Percentiles rank a stretch among this genome's conserved stretches.
phyloP scores from a whole-genome alignment of 2,797 vertebrate species.

The Dicrostonyx torquatus region DNA sequence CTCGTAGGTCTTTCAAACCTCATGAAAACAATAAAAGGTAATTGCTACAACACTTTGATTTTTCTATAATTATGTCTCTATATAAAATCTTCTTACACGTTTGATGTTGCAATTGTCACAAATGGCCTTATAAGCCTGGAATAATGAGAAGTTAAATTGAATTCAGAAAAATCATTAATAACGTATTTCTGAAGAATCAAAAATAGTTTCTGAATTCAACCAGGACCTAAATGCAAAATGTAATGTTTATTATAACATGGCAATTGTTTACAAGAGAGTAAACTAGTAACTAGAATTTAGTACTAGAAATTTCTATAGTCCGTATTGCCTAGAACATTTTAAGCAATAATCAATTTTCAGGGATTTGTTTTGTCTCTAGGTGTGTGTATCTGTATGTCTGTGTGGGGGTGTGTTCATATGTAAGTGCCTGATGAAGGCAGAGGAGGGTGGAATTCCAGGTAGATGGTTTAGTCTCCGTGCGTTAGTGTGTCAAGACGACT shows the following conservation, averaged over 20 bases:
- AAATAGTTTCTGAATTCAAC: conserved; percentile 64
- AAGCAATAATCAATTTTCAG: conserved; percentile 9
- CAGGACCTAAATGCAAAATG: conserved; percentile 57
- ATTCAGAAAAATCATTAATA: conserved; percentile 67
- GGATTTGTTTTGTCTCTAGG: neutral
- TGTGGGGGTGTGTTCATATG: neutral
- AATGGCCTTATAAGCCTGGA: conserved; percentile 50
- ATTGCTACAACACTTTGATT: conserved; percentile 42
- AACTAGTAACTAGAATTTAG: conserved; percentile 49
- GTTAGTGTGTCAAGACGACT: neutral
- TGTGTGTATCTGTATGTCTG: neutral
- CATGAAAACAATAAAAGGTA: conserved; percentile 24
- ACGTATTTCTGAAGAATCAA: conserved; percentile 53
- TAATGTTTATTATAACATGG: conserved; percentile 57
- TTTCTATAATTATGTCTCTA: conserved; percentile 55
- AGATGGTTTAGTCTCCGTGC: neutral
- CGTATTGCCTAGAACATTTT: conserved; percentile 21
- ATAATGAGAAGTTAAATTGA: conserved; percentile 68
- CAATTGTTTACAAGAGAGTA: conserved; percentile 36
- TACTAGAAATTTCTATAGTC: conserved; percentile 38
- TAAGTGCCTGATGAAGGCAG: neutral
- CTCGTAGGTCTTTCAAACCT: conserved; percentile 22
- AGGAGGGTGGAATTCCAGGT: neutral
- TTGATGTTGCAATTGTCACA: conserved; percentile 55
- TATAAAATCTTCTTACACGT: conserved; percentile 51